Conservation (phyloP, 2,888 invertebrate genomes). For the Pasiphila rectangulata region DNA sequence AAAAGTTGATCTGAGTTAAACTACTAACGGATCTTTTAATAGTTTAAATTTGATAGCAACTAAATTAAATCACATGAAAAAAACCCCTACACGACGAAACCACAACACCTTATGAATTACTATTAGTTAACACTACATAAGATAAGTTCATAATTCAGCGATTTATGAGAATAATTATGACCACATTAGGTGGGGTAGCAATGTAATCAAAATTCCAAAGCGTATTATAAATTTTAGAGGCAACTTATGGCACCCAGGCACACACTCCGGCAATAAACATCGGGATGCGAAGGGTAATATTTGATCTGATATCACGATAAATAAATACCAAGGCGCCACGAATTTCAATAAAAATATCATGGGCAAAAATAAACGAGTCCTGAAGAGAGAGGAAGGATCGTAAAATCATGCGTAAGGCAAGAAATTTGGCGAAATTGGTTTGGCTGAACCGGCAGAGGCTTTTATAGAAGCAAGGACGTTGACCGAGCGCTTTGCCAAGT, state of each 20-base stretch:
- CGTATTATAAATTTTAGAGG: slow-evolving; percentile 33
- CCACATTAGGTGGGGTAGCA: slow-evolving; percentile 24
- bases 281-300: slow-evolving; percentile 47
- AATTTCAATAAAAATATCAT: slow-evolving; percentile 63
- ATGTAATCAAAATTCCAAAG: slow-evolving; percentile 32
- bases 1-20: background rate
- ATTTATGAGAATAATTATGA: slow-evolving; percentile 29
- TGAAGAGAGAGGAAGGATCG: slow-evolving; percentile 56
- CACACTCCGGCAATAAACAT: slow-evolving; percentile 43
- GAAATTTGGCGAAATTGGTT: slow-evolving; percentile 79
- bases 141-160: slow-evolving; percentile 27
- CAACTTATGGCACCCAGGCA: slow-evolving; percentile 37
- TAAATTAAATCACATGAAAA: too few species aligned
- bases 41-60: background rate
- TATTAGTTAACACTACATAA: slow-evolving; percentile 31
- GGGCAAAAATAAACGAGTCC: slow-evolving; percentile 61
- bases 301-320: slow-evolving; percentile 58
- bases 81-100: slow-evolving; percentile 6
- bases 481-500: slow-evolving; percentile 76
- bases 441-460: slow-evolving; percentile 71
- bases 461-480: slow-evolving; percentile 71
- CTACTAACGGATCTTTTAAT: background rate
- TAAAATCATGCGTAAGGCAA: slow-evolving; percentile 75
- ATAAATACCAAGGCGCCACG: slow-evolving; percentile 56
- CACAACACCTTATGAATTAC: slow-evolving; percentile 32